Evolutionary conservation across 2,113 vertebrate species (phyloP), one percentile per base, ranked within the genome.

Genomic region (Alaudala cheleensis): DNA sequence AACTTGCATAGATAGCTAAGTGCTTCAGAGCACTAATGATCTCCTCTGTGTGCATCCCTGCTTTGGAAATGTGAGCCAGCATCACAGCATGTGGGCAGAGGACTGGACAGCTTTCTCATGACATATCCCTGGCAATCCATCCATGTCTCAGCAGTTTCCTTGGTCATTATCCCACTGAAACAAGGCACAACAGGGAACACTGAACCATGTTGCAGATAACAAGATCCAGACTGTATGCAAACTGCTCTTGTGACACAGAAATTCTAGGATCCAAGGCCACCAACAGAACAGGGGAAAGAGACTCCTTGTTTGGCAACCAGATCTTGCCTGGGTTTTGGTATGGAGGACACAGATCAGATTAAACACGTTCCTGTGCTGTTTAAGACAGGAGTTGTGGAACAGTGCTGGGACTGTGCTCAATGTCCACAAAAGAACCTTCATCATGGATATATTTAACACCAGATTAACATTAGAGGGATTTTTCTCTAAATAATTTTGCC

Each of bases 61-160:
- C 69, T 90, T 95, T 90, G 76, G 92, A 83, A 94, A 94, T 49
- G 50, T 10, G 44, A 92, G 90, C 93, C 95, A 92, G 54, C 64
- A 79, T 37, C 90, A 84, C 95, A 91, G 95, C 49, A 53, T 85
- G 86, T 39, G 79, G 81, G 65, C 81, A 83, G 76, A 95, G 54
- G 40, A 61, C 84, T 67, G 72, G 88, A 74, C 17, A 9, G 56
- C 51, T 95, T 93, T 87, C 94, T 82, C 86, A 77, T 84, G 53
- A 94, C 74, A 54, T 62, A 90, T 61, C 67, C 94, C 86, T 88
- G 71, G 76, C 95, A 95, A 86, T 71, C 78, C 77, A 34, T 42
- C 65, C 93, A 69, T 33, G 20, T 78, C 90, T 91, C 85, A 93
- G 58, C 77, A 74, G 83, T 81, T 88, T 92, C 67, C 67, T 88